Evolutionary conservation across 1,140 invertebrate genomes (phyloP), one percentile per base, ranked within the genome.

Genomic region (Drosophila persimilis): DNA sequence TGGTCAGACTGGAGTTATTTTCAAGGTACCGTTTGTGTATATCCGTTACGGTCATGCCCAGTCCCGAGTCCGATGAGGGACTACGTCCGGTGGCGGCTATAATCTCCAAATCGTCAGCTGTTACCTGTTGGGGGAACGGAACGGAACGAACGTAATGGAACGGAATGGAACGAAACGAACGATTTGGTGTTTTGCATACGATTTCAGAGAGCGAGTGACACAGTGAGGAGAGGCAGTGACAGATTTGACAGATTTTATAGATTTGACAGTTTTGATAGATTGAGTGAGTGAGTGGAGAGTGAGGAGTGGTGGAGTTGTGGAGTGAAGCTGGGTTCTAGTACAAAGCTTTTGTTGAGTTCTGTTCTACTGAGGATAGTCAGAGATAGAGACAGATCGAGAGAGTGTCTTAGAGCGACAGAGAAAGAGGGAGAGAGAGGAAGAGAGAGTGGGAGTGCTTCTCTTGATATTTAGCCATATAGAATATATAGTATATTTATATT

Each of bases 61-160:
- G 75, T 53, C 84, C 89, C 61, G 89, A 91, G 77, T 90, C 86
- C 67, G 90, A 91, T 55, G 88, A 89, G 41, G 90, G 90, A 90
- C 90, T 91, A 59, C 88, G 77, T 85, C 90, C 86, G 61, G 90
- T 91, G 60, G 89, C 88, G 46, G 86, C 90, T 66, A 80, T 89
- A 62, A 91, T 83, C 89, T 91, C 90, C 89, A 90, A 75, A 78
- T 91, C 90, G 62, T 88, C 89, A 73, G 90, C 89, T 60, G 90
- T 91, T 72, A 91, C 90, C 90, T 91, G 77, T 74, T 84, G 69
- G 79, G 60, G 44, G 39, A 48, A 72, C 44, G 66, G 69, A 73
- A 70, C 73, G 77, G 72, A 83, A 78, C 72, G 74, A 85, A 77
- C 54, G 65, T 55, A 55, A 78, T 62, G 71, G 70, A 53, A 74